Evolutionary conservation across 2,113 vertebrate species (phyloP).

Genomic region (Clupea harengus): DNA sequence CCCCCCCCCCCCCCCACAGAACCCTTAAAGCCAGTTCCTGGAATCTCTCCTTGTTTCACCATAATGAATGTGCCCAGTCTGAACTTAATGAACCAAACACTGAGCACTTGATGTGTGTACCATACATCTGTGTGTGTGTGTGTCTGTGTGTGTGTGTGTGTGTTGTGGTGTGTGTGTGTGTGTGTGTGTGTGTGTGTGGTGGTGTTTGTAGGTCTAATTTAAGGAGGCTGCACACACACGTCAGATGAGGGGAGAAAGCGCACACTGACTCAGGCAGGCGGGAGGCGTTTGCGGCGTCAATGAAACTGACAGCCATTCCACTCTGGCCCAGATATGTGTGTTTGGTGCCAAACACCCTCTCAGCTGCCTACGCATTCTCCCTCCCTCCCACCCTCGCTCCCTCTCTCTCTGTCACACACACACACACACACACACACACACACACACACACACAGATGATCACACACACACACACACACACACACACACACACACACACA

Average conservation of each 20-base stretch:
- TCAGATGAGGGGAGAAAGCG: not conserved
- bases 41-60: not conserved
- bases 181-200: conserved; percentile 41
- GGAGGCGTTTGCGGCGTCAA: conserved; percentile 28
- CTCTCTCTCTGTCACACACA: not conserved
- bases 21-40: not conserved
- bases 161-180: conserved; percentile 27
- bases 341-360: not conserved
- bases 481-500: too few relatives aligned
- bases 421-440: not conserved
- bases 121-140: not conserved
- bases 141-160: not conserved
- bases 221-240: conserved; percentile 23
- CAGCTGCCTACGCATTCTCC: not conserved
- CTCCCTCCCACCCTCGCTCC: not conserved
- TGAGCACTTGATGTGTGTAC: not conserved
- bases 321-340: conserved; percentile 31
- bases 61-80: not conserved
- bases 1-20: not conserved
- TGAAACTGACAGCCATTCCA: conserved; percentile 42
- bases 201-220: not conserved
- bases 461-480: not conserved
- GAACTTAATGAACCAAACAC: not conserved
- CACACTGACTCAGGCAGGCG: not conserved
- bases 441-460: not conserved